Evolutionary conservation across 30 jellyfish, hydroid and myxozoan genomes (phyloP).

Genomic region (Nemopilema nomurai): DNA sequence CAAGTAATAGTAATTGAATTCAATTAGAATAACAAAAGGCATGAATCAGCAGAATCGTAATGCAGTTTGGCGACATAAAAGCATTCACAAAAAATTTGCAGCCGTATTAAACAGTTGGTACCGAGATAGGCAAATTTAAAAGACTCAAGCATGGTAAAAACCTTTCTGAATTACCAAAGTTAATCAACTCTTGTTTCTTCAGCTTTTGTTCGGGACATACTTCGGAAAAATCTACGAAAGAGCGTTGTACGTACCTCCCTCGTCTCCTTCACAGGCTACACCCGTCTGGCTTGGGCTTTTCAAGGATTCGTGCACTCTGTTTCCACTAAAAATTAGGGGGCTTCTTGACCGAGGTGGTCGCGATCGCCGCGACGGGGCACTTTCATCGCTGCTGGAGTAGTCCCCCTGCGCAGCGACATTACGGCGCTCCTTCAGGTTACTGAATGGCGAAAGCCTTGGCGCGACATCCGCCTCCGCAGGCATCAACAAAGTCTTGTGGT

Average conservation of each 20-base stretch:
- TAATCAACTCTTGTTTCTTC: too few species aligned
- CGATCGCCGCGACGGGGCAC: slow-evolving; percentile 14
- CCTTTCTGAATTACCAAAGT: too few species aligned
- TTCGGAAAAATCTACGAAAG: too few species aligned
- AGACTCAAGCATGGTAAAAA: too few species aligned
- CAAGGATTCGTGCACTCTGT: slow-evolving; percentile 36
- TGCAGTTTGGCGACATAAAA: too few species aligned
- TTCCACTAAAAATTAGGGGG: slow-evolving; percentile 68
- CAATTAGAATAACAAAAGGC: too few species aligned
- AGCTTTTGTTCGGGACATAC: too few species aligned
- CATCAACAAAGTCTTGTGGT: neutral
- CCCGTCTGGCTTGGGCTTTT: slow-evolving; percentile 5
- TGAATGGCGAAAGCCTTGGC: slow-evolving; percentile 72
- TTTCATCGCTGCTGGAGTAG: slow-evolving; percentile 63
- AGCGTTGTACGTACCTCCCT: slow-evolving; percentile 14
- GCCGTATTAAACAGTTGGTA: too few species aligned
- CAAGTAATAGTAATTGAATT: too few species aligned
- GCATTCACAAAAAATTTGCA: too few species aligned
- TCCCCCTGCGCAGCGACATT: slow-evolving; percentile 39
- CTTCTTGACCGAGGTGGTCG: slow-evolving; percentile 39
- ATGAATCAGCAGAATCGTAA: too few species aligned
- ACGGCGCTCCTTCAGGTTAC: slow-evolving; percentile 51
- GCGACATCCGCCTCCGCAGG: slow-evolving; percentile 51
- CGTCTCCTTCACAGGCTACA: slow-evolving; percentile 4
- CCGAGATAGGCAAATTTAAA: too few species aligned